These are phyloP conservation scores for Pandion haliaetus DNA, from an alignment of 2,113 vertebrate species.

Conservation along the genomic window DNA sequence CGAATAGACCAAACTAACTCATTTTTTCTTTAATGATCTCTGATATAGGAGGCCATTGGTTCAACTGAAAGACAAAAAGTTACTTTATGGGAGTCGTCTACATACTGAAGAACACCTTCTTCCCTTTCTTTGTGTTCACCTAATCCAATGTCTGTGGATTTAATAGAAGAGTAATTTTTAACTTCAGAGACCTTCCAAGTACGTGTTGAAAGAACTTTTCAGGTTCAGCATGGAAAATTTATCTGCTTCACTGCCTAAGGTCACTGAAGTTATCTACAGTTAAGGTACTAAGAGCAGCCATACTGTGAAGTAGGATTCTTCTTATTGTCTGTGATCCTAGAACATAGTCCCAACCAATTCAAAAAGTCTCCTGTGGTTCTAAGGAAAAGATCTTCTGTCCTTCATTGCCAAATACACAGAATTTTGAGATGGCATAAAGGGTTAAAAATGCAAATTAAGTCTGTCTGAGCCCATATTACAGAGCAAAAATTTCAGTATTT, in stretches of 20 bases:
- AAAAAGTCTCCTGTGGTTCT: neutral
- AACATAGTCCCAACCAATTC: neutral
- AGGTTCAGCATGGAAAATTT: neutral
- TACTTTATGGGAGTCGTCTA: neutral
- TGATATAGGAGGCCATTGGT: neutral
- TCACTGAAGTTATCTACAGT: neutral
- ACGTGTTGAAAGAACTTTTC: neutral
- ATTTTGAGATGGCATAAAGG: neutral
- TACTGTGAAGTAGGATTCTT: neutral
- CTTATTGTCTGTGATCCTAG: neutral
- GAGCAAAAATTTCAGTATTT: neutral
- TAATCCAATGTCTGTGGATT: neutral
- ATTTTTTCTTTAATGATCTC: slow-evolving; percentile 26
- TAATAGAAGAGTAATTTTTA: neutral
- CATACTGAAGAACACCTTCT: neutral
- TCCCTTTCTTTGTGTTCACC: neutral
- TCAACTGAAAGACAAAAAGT: neutral
- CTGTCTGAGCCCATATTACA: neutral
- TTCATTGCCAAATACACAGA: neutral
- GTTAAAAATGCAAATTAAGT: neutral
- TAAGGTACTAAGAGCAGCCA: neutral
- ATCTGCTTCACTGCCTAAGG: neutral
- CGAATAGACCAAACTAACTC: neutral
- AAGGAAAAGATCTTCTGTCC: neutral
- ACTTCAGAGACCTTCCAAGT: neutral